Conservation (phyloP, 2,113 vertebrate species). For the Pseudolaguvia tuberculata region DNA sequence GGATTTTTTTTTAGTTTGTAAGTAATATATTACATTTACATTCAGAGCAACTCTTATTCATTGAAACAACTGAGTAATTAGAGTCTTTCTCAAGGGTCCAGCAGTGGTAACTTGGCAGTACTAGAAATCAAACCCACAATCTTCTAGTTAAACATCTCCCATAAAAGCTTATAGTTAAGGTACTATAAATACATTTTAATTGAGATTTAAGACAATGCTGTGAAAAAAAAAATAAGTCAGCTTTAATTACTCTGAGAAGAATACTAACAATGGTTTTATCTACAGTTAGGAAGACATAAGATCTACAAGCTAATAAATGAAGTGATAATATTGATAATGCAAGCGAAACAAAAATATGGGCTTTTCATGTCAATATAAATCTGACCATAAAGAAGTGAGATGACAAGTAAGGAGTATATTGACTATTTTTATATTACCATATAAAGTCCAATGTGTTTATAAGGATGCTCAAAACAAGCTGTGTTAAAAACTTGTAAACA, state of each 20-base stretch:
- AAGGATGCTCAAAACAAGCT: constrained; percentile 22
- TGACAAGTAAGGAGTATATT: not conserved
- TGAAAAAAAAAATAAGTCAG: not conserved
- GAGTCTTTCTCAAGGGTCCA: too few species aligned
- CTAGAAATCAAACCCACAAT: too few species aligned
- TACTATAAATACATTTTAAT: not conserved
- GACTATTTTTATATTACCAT: not conserved
- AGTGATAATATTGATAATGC: not conserved
- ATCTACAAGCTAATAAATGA: constrained; percentile 1
- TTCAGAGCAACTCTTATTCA: too few species aligned
- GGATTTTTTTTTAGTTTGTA: too few species aligned
- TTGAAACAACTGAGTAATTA: too few species aligned
- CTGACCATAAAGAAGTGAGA: not conserved
- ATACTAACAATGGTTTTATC: too few species aligned
- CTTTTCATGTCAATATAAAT: constrained; percentile 6
- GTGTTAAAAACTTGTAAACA: constrained; percentile 38
- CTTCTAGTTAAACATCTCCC: too few species aligned
- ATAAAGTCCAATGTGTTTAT: constrained; percentile 21
- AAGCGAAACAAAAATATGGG: not conserved
- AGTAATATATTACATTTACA: too few species aligned
- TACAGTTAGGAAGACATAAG: not conserved
- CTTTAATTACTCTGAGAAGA: not conserved
- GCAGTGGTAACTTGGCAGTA: too few species aligned
- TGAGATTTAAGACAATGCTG: not conserved
- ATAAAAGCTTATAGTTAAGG: not conserved